Evolutionary conservation across 2,113 vertebrate species (phyloP), one percentile per base, ranked within the genome.

Genomic region (Platysteira castanea): DNA sequence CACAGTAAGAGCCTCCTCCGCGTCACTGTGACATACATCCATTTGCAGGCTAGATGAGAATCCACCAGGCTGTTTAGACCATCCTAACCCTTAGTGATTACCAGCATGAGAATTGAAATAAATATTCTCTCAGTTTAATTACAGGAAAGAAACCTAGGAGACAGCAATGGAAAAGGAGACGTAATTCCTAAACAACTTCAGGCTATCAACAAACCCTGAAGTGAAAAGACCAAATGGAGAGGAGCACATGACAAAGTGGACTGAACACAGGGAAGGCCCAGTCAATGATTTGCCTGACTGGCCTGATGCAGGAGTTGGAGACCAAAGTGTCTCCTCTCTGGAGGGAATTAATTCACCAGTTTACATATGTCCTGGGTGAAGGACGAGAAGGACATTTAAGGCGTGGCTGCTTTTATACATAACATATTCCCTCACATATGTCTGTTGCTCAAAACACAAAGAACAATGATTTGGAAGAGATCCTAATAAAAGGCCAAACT

Each of bases 71-170:
- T 57, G 31, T 59, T 86, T 42, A 84, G 84, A 71, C 76, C 84
- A 89, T 89, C 75, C 60, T 71, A 86, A 83, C 50, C 33, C 92
- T 54, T 35, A 81, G 90, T 84, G 85, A 95, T 90, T 74, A 94
- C 20, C 75, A 87, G 91, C 7, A 3, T 81, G 81, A 89, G 67
- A 90, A 85, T 6, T 76, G 67, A 94, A 89, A 53, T 73, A 87
- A 91, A 82, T 84, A 92, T 50, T 87, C 57, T 65, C 44, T 75
- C 65, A 17, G 35, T 80, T 75, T 97, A 96, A 97, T 95, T 89
- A 97, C 84, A 95, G 93, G 89, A 84, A 76, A 92, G 81, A 89
- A 92, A 87, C 57, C 33, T 5, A 59, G 73, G 41, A 93, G 86
- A 80, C 39, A 50, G 69, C 59, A 94, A 75, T 19, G 78, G 71